These are phyloP conservation scores for Adrianichthys oophorus DNA, from an alignment of 2,797 vertebrate genomes.

Conservation along the genomic window DNA sequence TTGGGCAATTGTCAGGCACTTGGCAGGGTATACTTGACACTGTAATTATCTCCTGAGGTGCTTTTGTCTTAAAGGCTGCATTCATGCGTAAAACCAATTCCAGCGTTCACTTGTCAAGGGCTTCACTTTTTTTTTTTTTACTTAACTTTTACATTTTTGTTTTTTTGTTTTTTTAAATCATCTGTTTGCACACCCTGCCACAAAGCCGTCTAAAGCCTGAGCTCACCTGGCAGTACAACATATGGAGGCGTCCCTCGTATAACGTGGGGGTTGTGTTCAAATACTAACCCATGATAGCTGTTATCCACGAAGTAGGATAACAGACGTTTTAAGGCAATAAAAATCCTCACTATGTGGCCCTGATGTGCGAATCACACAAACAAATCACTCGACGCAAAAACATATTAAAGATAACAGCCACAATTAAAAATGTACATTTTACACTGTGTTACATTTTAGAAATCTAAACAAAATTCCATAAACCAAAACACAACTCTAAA, in stretches of 20 bases:
- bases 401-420: too few species aligned
- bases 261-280: too few species aligned
- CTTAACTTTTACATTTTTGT: neutral
- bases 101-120: conserved; percentile 71
- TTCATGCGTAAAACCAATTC: conserved; percentile 83
- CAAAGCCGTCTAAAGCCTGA: conserved; percentile 50
- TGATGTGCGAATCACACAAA: too few species aligned
- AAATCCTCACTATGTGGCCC: too few species aligned
- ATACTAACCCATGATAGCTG: too few species aligned
- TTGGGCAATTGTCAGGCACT: conserved; percentile 81
- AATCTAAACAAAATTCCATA: too few species aligned
- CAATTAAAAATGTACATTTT: too few species aligned
- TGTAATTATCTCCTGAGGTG: conserved; percentile 85
- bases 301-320: too few species aligned
- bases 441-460: too few species aligned
- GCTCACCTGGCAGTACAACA: conserved; percentile 21
- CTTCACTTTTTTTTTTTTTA: conserved; percentile 28
- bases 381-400: too few species aligned
- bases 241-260: neutral
- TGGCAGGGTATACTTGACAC: conserved; percentile 80
- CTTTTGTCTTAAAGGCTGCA: conserved; percentile 84
- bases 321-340: too few species aligned
- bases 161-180: conserved; percentile 23
- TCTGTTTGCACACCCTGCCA: conserved; percentile 69
- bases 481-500: too few species aligned